phyloP scores from a whole-genome alignment of 2,888 invertebrate genomes.

The Argyresthia albistria region DNA sequence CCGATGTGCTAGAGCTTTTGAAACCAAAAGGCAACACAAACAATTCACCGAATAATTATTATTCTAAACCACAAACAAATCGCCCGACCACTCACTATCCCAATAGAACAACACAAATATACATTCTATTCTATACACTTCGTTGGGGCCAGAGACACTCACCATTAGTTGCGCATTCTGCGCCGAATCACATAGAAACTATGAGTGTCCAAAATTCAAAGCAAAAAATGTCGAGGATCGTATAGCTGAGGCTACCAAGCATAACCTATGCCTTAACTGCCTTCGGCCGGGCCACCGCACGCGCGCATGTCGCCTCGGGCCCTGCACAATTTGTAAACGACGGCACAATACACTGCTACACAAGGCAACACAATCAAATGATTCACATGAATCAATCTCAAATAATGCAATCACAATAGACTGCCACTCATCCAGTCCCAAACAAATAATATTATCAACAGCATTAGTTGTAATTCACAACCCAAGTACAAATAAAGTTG shows the following conservation, averaged over 20 bases:
- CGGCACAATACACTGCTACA: background rate
- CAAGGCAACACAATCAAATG: background rate
- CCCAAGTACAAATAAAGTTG: constrained; percentile 8
- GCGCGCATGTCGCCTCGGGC: background rate
- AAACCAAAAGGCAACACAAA: constrained; percentile 1
- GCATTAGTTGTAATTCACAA: constrained; percentile 11
- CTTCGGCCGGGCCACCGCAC: background rate
- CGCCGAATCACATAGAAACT: constrained; percentile 5
- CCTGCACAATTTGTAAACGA: background rate
- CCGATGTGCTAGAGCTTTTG: constrained; percentile 7
- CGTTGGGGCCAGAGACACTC: background rate
- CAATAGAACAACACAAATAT: background rate
- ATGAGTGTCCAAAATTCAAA: constrained; percentile 8
- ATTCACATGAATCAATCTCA: background rate
- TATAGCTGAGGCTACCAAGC: background rate
- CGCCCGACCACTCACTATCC: background rate
- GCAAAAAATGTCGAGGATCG: constrained; percentile 3
- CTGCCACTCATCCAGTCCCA: background rate
- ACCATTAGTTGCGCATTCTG: constrained; percentile 5
- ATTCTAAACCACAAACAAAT: background rate
- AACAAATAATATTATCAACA: constrained; percentile 10
- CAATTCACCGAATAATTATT: background rate
- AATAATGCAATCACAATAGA: background rate
- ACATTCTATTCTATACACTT: background rate
- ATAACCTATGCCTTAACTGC: constrained; percentile 6